Percentiles rank a stretch among this genome's conserved stretches.
phyloP scores from a whole-genome alignment of 2,113 vertebrate species.

The Phylloscopus whistleri region DNA sequence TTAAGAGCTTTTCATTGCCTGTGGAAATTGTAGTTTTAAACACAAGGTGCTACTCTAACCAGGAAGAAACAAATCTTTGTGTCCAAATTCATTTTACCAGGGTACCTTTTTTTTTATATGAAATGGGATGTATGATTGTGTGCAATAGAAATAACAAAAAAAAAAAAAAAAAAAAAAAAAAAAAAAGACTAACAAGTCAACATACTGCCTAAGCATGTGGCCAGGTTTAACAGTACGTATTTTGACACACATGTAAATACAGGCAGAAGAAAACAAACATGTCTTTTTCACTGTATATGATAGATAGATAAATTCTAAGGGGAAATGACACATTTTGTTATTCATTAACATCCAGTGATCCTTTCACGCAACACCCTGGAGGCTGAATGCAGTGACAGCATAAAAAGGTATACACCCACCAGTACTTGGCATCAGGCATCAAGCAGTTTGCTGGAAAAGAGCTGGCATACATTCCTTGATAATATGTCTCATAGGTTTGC shows the following conservation, averaged over 20 bases:
- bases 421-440: slow-evolving; percentile 59
- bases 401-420: slow-evolving; percentile 65
- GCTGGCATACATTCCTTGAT: slow-evolving; percentile 53
- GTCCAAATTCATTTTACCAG: neutral
- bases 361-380: slow-evolving; percentile 59
- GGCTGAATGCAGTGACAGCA: slow-evolving; percentile 64
- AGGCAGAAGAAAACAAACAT: slow-evolving; percentile 59
- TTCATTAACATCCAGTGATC: slow-evolving; percentile 70
- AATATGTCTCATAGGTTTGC: slow-evolving; percentile 56
- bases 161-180: slow-evolving; percentile 11
- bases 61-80: neutral
- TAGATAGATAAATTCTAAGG: slow-evolving; percentile 65
- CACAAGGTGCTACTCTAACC: neutral
- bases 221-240: slow-evolving; percentile 47
- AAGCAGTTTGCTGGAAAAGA: slow-evolving; percentile 61
- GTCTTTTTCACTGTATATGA: slow-evolving; percentile 53
- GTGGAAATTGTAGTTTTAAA: neutral
- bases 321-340: slow-evolving; percentile 67
- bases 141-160: neutral
- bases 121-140: neutral
- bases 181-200: slow-evolving; percentile 50
- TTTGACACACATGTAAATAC: slow-evolving; percentile 65
- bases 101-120: neutral
- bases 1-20: neutral
- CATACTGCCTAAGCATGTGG: slow-evolving; percentile 59